phyloP scores from a whole-genome alignment of 1,140 invertebrate genomes.

The Rhopalosiphum padi region DNA sequence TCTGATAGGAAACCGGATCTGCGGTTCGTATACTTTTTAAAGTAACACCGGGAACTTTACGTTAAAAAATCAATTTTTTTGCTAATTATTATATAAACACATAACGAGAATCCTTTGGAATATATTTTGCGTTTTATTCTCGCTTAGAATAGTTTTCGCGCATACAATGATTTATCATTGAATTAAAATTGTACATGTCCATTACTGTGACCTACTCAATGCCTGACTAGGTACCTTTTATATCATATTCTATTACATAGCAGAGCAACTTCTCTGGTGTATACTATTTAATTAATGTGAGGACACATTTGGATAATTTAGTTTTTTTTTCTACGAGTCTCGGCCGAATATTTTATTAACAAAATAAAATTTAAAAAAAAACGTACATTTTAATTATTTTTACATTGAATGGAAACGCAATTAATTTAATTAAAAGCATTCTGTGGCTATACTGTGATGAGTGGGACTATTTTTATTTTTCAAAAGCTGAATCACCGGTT shows the following conservation, averaged over 20 bases:
- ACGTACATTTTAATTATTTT: neutral
- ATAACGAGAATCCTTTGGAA: no score
- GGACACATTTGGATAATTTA: neutral
- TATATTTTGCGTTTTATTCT: no score
- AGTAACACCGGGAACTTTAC: neutral
- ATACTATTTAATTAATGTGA: neutral
- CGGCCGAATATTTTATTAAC: neutral
- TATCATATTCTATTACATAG: neutral
- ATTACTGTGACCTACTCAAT: neutral
- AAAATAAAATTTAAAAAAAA: neutral
- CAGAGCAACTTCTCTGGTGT: neutral
- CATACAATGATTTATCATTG: no score
- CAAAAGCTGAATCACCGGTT: neutral
- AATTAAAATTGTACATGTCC: no score
- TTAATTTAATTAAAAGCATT: conserved; percentile 6
- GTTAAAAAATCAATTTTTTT: no score
- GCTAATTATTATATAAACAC: no score
- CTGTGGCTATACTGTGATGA: neutral
- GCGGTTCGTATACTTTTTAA: neutral
- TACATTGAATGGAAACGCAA: neutral
- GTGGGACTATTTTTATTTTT: neutral
- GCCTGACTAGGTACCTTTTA: neutral
- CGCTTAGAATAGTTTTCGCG: no score
- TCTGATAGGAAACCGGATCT: neutral
- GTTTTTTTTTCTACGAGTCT: neutral